Base-by-base conservation (phyloP, 2,888 invertebrate species). In the Mesochorus sp. region DNA sequence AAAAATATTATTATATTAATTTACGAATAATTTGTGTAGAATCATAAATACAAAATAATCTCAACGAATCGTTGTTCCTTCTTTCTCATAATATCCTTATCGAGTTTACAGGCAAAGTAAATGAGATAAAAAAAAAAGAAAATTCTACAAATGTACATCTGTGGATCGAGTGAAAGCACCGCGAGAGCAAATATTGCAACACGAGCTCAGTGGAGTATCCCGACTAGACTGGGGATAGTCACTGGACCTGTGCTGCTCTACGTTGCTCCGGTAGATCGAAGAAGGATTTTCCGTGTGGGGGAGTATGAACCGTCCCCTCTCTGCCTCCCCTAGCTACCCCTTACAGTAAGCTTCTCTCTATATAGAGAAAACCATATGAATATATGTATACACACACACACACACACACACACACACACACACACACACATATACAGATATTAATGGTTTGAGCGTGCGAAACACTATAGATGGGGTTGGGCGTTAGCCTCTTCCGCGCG, bases 401-500 rank as follows among this genome's bases (percentile, higher is more conserved):
- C n/a, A n/a, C n/a, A n/a, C n/a, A n/a, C n/a, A n/a, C n/a, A n/a
- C n/a, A n/a, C n/a, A n/a, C n/a, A n/a, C n/a, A n/a, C n/a, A n/a
- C n/a, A n/a, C n/a, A n/a, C n/a, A n/a, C n/a, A n/a, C n/a, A n/a
- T n/a, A n/a, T n/a, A n/a, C n/a, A n/a, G n/a, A n/a, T n/a, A n/a
- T n/a, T n/a, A n/a, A 51, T 19, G 53, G 47, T 14, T 12, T 51
- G n/a, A 47, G 64, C 53, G 67, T 37, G 76, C 59, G 61, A 59
- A 71, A 57, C 55, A 59, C 53, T 57, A n/a, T n/a, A 57, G 70
- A 44, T 81, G 84, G 82, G 83, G 84, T 81, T 87, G 87, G 87
- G 87, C 87, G 87, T 86, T 82, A 85, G 87, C 86, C 84, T 79
- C 84, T 82, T 84, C 80, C 82, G 81, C 79, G 76, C 79, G 81